phyloP scores from a whole-genome alignment of 2,888 invertebrate genomes.

The Diplazon laetatorius region DNA sequence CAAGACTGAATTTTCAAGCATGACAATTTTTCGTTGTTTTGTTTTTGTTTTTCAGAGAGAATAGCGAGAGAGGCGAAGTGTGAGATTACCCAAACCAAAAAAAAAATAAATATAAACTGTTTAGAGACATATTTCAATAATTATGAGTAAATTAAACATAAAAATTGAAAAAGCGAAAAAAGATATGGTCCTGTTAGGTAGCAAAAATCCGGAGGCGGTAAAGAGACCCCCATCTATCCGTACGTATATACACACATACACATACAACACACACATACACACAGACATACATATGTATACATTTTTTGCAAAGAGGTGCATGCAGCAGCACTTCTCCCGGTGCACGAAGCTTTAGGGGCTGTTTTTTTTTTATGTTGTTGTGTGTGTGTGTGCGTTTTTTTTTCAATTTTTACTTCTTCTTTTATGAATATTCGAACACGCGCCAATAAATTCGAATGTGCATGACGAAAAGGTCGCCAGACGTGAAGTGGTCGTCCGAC shows the following conservation, averaged over 20 bases:
- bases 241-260: neutral
- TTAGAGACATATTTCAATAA: too few relatives aligned
- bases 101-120: too few relatives aligned
- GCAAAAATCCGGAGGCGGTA: constrained; percentile 42
- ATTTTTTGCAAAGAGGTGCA: constrained; percentile 53
- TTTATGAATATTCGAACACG: constrained; percentile 81
- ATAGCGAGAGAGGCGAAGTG: too few relatives aligned
- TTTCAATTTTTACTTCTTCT: too few relatives aligned
- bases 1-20: too few relatives aligned
- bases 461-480: constrained; percentile 79
- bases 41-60: too few relatives aligned
- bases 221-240: constrained; percentile 33
- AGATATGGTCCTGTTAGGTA: constrained; percentile 24
- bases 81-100: too few relatives aligned
- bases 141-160: too few relatives aligned
- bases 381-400: too few relatives aligned
- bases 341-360: constrained; percentile 55
- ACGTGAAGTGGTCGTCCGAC: constrained; percentile 79
- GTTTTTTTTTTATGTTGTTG: too few relatives aligned
- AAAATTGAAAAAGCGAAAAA: too few relatives aligned
- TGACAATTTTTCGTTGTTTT: too few relatives aligned
- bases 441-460: constrained; percentile 82
- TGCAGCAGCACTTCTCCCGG: constrained; percentile 61
- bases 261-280: neutral
- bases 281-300: neutral